A percentile compares a stretch with the other conserved stretches of the same genome.
phyloP scores from a whole-genome alignment of 2,888 invertebrate genomes.

The Acronicta leporina region DNA sequence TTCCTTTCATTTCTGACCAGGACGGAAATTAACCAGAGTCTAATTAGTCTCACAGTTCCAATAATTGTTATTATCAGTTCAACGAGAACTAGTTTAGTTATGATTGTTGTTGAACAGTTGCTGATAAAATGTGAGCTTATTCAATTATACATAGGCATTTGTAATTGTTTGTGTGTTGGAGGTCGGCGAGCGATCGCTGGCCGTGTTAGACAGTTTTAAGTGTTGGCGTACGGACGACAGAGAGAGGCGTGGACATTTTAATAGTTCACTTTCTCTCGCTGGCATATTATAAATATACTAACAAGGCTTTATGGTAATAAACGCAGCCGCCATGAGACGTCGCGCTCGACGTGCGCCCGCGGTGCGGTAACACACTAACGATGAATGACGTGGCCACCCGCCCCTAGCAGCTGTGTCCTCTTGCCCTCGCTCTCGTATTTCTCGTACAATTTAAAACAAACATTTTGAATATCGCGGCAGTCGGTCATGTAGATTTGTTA shows the following conservation, averaged over 20 bases:
- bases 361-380: neutral
- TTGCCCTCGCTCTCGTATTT: too few relatives aligned
- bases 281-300: constrained; percentile 46
- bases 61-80: constrained; percentile 27
- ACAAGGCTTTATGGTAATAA: constrained; percentile 57
- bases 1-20: constrained; percentile 18
- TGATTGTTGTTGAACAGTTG: constrained; percentile 5
- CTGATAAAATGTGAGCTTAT: constrained; percentile 5
- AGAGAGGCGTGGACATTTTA: constrained; percentile 20
- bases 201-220: neutral
- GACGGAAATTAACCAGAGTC: constrained; percentile 23
- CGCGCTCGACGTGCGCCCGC: constrained; percentile 8
- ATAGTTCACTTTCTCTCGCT: constrained; percentile 61
- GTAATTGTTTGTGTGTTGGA: neutral
- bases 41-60: constrained; percentile 19
- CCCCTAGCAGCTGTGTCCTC: too few relatives aligned
- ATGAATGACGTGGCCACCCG: too few relatives aligned
- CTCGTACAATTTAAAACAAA: too few relatives aligned
- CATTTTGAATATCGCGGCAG: too few relatives aligned
- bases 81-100: constrained; percentile 29
- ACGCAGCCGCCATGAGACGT: constrained; percentile 22
- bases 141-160: neutral
- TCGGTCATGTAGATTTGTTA: too few relatives aligned
- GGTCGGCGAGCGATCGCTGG: neutral
- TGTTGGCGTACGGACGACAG: neutral